Evolutionary conservation across 1,140 invertebrate genomes (phyloP).

Genomic region (Ceratina japonica): DNA sequence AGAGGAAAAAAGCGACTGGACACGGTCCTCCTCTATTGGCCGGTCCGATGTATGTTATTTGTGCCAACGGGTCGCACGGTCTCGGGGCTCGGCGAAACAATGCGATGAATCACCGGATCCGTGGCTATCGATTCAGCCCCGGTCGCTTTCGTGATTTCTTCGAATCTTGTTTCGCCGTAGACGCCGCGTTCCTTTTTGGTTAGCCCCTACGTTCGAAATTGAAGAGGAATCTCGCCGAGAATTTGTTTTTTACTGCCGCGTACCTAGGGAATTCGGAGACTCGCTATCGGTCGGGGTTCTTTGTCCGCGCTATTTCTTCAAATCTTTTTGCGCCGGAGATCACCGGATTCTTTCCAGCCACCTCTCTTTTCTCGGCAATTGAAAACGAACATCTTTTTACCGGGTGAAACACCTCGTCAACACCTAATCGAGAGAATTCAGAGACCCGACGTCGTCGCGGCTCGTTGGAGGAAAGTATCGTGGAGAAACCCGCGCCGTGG

Average conservation of each 20-base stretch:
- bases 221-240: no score
- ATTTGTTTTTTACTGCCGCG: no score
- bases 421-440: neutral
- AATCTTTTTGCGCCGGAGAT: neutral
- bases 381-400: neutral
- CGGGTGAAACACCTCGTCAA: neutral
- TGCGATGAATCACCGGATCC: constrained; percentile 30
- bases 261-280: no score
- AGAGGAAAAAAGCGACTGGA: constrained; percentile 8
- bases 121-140: constrained; percentile 14
- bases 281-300: no score
- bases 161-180: neutral
- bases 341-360: neutral
- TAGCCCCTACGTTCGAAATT: neutral
- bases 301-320: no score
- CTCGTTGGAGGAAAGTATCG: neutral
- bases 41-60: constrained; percentile 31
- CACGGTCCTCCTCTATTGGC: constrained; percentile 17
- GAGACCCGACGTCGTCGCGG: neutral
- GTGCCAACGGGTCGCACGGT: constrained; percentile 42
- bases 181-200: neutral
- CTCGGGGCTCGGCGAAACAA: constrained; percentile 32
- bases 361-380: neutral
- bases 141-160: constrained; percentile 2
- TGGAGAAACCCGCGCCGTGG: neutral